phyloP scores from a whole-genome alignment of 2,888 invertebrate genomes.

The Antheraea assamensis region DNA sequence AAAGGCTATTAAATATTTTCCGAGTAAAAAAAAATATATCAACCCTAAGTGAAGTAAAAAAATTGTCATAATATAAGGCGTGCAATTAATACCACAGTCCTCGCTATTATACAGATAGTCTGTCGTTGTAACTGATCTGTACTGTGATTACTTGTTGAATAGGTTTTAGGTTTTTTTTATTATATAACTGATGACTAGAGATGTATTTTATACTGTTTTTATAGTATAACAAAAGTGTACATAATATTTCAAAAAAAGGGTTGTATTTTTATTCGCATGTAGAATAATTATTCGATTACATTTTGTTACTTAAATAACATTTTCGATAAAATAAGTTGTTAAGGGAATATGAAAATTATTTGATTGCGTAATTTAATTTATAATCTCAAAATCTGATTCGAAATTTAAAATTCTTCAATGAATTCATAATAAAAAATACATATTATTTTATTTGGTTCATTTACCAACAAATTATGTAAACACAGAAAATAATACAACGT shows the following conservation, averaged over 20 bases:
- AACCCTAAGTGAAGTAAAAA: constrained; percentile 38
- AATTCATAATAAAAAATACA: too few relatives aligned
- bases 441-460: too few relatives aligned
- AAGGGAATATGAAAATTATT: too few relatives aligned
- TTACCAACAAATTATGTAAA: too few relatives aligned
- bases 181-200: background rate
- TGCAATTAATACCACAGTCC: constrained; percentile 43
- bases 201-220: background rate
- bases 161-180: background rate
- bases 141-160: background rate
- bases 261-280: constrained; percentile 18
- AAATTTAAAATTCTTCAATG: too few relatives aligned
- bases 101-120: constrained; percentile 50
- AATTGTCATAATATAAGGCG: constrained; percentile 44
- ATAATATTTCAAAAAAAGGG: constrained; percentile 35
- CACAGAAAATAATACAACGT: too few relatives aligned
- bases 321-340: too few relatives aligned
- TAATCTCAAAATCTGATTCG: too few relatives aligned
- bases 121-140: constrained; percentile 40
- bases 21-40: background rate
- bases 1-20: too few relatives aligned
- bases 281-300: background rate
- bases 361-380: too few relatives aligned
- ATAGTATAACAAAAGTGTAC: constrained; percentile 17
- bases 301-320: background rate